phyloP scores from a whole-genome alignment of 2,113 vertebrate genomes.

The Phainopepla nitens region DNA sequence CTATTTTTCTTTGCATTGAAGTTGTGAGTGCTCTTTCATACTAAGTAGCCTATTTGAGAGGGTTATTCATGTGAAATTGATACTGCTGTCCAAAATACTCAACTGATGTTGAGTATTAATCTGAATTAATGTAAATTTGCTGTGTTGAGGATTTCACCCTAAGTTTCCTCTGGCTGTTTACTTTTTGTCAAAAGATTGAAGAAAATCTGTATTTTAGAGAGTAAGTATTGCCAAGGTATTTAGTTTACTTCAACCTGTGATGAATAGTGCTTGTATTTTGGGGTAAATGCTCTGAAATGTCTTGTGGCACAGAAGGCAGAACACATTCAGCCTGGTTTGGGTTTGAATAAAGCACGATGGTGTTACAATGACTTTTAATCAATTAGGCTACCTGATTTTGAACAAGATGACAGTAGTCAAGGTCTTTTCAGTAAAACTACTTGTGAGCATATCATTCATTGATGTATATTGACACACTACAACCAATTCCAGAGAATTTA shows the following conservation, averaged over 20 bases:
- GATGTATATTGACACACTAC: background rate
- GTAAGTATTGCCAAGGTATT: background rate
- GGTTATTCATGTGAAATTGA: background rate
- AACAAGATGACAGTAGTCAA: background rate
- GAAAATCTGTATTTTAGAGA: background rate
- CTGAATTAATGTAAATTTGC: background rate
- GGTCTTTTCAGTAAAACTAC: background rate
- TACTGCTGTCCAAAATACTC: background rate
- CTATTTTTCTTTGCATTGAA: background rate
- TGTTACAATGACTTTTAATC: background rate
- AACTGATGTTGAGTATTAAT: background rate
- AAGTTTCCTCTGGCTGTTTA: background rate
- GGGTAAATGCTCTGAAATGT: background rate
- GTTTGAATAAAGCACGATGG: background rate
- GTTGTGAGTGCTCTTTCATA: background rate
- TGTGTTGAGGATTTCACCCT: background rate
- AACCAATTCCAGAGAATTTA: background rate
- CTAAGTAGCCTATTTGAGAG: background rate
- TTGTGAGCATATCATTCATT: background rate
- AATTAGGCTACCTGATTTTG: background rate
- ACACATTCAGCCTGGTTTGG: background rate
- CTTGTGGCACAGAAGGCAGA: background rate
- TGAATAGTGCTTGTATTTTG: background rate
- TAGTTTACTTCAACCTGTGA: background rate
- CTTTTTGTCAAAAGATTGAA: background rate